phyloP scores from a whole-genome alignment of 2,113 vertebrate species.

The Narcine bancroftii region DNA sequence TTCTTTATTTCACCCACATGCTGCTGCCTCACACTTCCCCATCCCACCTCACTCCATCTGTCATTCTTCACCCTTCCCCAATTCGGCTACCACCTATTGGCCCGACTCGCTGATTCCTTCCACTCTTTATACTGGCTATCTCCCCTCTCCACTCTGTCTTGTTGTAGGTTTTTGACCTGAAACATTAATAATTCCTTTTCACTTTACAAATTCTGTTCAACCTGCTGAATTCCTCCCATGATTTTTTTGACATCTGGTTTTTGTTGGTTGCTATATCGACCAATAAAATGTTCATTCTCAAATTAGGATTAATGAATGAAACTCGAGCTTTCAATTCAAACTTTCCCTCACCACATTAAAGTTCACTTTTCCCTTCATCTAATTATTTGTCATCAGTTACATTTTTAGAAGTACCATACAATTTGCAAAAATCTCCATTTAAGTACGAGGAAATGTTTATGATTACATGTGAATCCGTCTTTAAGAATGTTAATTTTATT shows the following conservation, averaged over 20 bases:
- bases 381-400: not conserved
- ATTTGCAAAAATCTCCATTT: not conserved
- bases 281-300: not conserved
- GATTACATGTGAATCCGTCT: not conserved
- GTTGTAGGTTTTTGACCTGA: too few relatives aligned
- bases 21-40: too few relatives aligned
- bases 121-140: too few relatives aligned
- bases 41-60: too few relatives aligned
- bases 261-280: not conserved
- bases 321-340: not conserved
- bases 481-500: not conserved
- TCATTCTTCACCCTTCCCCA: too few relatives aligned
- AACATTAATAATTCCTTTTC: too few relatives aligned
- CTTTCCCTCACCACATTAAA: not conserved
- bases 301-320: not conserved
- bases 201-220: too few relatives aligned
- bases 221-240: too few relatives aligned
- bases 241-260: not conserved
- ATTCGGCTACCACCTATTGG: too few relatives aligned
- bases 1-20: too few relatives aligned
- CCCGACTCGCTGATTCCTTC: too few relatives aligned
- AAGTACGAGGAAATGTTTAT: not conserved
- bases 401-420: not conserved
- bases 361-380: not conserved
- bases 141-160: too few relatives aligned